These are phyloP conservation scores for Arremon aurantiirostris DNA, from an alignment of 2,797 vertebrate species.

Conservation along the genomic window DNA sequence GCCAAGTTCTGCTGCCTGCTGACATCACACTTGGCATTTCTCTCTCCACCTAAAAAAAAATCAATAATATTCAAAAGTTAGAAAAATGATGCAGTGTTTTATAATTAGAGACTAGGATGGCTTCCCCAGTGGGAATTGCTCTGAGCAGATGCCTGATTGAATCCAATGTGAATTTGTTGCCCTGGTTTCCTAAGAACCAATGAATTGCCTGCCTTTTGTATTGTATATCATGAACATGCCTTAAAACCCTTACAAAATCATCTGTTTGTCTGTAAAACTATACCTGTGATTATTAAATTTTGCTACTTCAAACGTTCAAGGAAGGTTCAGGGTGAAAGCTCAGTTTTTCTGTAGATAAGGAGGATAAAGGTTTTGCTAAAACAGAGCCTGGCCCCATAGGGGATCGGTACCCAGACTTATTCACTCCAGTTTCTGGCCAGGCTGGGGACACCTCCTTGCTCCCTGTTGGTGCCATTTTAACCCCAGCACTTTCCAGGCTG, in stretches of 20 bases:
- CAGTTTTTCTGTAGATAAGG: background rate
- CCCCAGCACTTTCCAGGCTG: background rate
- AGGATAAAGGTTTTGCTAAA: background rate
- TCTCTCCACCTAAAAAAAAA: background rate
- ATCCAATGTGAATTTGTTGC: background rate
- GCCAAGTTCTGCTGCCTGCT: background rate
- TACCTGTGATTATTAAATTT: background rate
- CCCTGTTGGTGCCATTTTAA: background rate
- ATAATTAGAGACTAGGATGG: background rate
- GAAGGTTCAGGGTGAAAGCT: background rate
- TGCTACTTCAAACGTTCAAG: background rate
- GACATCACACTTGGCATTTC: background rate
- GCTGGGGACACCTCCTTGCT: background rate
- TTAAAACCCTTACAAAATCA: background rate
- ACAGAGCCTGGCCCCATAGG: background rate
- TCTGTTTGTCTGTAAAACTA: background rate
- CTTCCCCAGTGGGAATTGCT: background rate
- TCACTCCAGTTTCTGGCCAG: background rate
- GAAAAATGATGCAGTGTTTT: background rate
- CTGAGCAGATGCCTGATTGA: background rate
- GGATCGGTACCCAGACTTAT: accelerated
- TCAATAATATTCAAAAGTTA: background rate
- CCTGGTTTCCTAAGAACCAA: background rate
- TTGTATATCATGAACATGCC: background rate
- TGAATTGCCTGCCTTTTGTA: background rate